Percentiles rank a stretch among this genome's conserved stretches.
phyloP scores from a whole-genome alignment of 2,113 vertebrate species.

The Columba livia region DNA sequence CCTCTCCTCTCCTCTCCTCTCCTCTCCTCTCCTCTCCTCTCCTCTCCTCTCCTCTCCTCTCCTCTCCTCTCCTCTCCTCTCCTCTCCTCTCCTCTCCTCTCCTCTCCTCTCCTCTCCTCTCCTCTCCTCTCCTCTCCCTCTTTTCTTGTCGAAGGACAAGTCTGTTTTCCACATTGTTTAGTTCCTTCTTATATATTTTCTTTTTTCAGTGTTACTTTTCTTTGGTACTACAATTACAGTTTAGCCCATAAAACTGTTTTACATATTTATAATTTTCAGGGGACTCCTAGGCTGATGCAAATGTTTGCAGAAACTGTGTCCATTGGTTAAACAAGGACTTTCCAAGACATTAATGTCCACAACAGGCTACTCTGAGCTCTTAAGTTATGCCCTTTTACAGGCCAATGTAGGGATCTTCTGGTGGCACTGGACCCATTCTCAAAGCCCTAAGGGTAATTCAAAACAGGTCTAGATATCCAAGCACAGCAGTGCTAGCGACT shows the following conservation, averaged over 20 bases:
- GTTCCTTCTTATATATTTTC: neutral
- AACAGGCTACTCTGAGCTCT: neutral
- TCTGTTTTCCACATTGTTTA: neutral
- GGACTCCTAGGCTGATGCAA: neutral
- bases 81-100: too few species aligned
- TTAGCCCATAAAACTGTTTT: neutral
- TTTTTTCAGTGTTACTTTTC: neutral
- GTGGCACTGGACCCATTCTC: neutral
- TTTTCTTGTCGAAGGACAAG: neutral
- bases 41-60: too few species aligned
- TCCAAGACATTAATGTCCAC: neutral
- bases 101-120: too few species aligned
- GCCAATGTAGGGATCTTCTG: neutral
- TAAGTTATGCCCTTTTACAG: neutral
- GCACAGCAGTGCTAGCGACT: too few species aligned
- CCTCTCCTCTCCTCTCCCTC: too few species aligned
- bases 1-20: too few species aligned
- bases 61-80: too few species aligned
- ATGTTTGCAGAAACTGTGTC: neutral
- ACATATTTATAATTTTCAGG: neutral
- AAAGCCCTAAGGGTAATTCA: neutral
- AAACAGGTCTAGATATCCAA: neutral
- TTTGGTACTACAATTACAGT: neutral
- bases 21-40: too few species aligned
- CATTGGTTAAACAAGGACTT: neutral